Evolutionary conservation across 2,113 vertebrate genomes (phyloP).

Genomic region (Etia nguti): DNA sequence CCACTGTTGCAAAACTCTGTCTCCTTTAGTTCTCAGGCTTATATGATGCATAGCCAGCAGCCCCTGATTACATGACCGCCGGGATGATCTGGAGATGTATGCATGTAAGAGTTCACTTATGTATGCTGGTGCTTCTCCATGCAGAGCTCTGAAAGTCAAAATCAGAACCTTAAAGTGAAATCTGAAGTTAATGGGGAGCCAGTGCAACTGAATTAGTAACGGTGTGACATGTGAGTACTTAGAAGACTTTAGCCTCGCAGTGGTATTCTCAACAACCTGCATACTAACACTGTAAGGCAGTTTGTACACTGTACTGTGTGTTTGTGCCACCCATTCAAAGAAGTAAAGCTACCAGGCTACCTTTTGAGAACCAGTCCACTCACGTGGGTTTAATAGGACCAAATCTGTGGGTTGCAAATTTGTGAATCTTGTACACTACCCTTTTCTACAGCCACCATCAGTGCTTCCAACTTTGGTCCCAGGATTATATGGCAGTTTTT

Average conservation of each 20-base stretch:
- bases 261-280: background rate
- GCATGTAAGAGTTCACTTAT: background rate
- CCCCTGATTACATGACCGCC: background rate
- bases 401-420: background rate
- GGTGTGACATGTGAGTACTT: background rate
- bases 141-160: background rate
- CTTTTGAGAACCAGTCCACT: background rate
- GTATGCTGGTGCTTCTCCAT: background rate
- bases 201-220: background rate
- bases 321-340: background rate
- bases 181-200: background rate
- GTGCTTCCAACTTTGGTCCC: background rate
- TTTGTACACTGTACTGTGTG: background rate
- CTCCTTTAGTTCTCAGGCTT: background rate
- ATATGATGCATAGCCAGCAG: background rate
- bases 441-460: background rate
- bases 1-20: background rate
- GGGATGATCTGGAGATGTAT: background rate
- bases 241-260: accelerated
- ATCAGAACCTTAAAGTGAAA: background rate
- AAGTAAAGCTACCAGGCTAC: background rate
- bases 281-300: background rate
- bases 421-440: background rate
- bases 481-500: background rate
- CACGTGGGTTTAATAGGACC: background rate